Evolutionary conservation across 2,797 vertebrate genomes (phyloP).

Genomic region (Gambusia yucatana): DNA sequence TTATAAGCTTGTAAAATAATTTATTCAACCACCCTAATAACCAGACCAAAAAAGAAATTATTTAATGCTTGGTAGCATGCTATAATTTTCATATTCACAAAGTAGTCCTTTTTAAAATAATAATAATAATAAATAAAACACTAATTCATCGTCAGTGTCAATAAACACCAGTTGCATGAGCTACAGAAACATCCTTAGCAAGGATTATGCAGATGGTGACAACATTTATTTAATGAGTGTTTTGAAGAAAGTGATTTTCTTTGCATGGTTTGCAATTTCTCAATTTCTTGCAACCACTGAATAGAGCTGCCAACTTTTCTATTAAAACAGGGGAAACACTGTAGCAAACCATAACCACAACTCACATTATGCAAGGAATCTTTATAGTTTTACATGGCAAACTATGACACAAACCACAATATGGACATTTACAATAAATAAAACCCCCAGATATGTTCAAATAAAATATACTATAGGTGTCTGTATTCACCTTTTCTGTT

Average conservation of each 20-base stretch:
- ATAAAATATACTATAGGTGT: neutral
- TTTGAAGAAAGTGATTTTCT: neutral
- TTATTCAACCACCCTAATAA: neutral
- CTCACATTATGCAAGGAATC: neutral
- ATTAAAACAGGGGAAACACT: neutral
- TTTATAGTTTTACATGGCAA: neutral
- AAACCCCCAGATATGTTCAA: neutral
- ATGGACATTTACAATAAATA: neutral
- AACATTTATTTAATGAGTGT: neutral
- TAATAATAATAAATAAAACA: neutral
- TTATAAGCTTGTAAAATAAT: neutral
- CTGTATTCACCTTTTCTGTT: neutral
- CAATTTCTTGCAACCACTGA: neutral
- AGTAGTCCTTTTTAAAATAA: neutral
- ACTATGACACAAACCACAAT: neutral
- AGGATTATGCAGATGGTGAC: neutral
- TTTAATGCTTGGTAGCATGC: neutral
- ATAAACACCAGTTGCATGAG: neutral
- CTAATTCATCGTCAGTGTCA: neutral
- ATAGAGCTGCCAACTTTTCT: neutral
- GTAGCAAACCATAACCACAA: neutral
- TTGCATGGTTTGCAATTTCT: neutral
- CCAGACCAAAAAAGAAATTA: neutral
- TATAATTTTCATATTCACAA: neutral
- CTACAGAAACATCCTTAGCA: neutral